Percentiles rank a stretch among this genome's conserved stretches.
Conservation (phyloP, 2,113 vertebrate species). For the Coregonus clupeaformis region DNA sequence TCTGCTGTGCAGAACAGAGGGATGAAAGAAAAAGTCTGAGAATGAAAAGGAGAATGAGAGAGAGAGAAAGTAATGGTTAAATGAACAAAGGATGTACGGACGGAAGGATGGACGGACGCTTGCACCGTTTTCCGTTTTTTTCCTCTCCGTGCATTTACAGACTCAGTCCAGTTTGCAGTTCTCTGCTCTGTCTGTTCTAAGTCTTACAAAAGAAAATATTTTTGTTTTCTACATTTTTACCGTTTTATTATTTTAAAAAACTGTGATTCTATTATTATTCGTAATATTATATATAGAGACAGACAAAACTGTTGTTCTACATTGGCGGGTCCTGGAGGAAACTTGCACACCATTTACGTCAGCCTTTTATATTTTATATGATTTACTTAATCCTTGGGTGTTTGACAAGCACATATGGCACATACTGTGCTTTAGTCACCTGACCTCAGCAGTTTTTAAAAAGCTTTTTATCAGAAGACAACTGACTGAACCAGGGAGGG, state of each 20-base stretch:
- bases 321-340: conserved; percentile 51
- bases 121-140: conserved; percentile 67
- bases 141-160: conserved; percentile 86
- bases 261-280: conserved; percentile 69
- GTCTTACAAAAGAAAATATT: conserved; percentile 80
- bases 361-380: conserved; percentile 91
- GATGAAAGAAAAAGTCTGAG: conserved; percentile 2
- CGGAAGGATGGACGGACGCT: conserved; percentile 47
- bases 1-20: conserved; percentile 64
- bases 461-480: background rate
- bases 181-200: conserved; percentile 76
- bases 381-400: conserved; percentile 55
- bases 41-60: conserved; percentile 7
- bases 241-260: conserved; percentile 71
- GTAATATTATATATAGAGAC: conserved; percentile 72
- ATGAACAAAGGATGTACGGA: conserved; percentile 38
- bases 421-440: conserved; percentile 76
- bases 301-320: too few species aligned
- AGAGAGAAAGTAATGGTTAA: conserved; percentile 32
- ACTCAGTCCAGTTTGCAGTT: conserved; percentile 80
- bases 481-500: too few species aligned
- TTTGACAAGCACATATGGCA: conserved; percentile 67
- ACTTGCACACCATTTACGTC: conserved; percentile 85
- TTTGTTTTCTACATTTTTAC: conserved; percentile 88
- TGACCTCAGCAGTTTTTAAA: conserved; percentile 54